phyloP scores from a whole-genome alignment of 2,888 invertebrate genomes.

The Troides aeacus region DNA sequence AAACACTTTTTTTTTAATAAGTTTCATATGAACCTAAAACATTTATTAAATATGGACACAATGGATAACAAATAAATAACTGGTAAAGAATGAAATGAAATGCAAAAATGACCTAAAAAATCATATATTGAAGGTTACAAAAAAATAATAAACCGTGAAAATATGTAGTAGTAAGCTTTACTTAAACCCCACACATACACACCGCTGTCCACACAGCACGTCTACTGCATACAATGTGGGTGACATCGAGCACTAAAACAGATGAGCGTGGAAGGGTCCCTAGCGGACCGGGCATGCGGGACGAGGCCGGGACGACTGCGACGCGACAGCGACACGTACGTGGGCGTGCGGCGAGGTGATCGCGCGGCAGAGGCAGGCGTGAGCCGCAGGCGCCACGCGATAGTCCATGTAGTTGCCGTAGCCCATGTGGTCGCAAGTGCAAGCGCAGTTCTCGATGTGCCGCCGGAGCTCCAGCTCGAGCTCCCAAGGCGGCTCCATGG shows the following conservation, averaged over 20 bases:
- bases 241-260: conserved; percentile 52
- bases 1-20: no score
- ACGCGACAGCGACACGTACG: conserved; percentile 57
- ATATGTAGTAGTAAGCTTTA: conserved; percentile 26
- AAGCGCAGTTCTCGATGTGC: conserved; percentile 93
- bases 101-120: conserved; percentile 29
- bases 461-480: conserved; percentile 91
- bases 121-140: conserved; percentile 29
- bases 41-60: conserved; percentile 15
- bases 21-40: no score
- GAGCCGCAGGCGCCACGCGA: conserved; percentile 83
- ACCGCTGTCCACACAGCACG: conserved; percentile 34
- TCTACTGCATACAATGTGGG: conserved; percentile 35
- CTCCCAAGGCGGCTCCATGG: conserved; percentile 81
- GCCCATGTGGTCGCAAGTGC: conserved; percentile 96
- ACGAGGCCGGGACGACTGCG: conserved; percentile 40
- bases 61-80: conserved; percentile 27
- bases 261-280: conserved; percentile 52
- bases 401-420: conserved; percentile 96
- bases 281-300: conserved; percentile 57
- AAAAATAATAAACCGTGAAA: conserved; percentile 25
- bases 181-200: conserved; percentile 28
- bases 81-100: conserved; percentile 32
- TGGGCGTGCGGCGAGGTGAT: conserved; percentile 78
- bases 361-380: conserved; percentile 76